Percentiles rank a stretch among this genome's conserved stretches.
phyloP scores from a whole-genome alignment of 2,888 invertebrate species.

The Scotopteryx bipunctaria region DNA sequence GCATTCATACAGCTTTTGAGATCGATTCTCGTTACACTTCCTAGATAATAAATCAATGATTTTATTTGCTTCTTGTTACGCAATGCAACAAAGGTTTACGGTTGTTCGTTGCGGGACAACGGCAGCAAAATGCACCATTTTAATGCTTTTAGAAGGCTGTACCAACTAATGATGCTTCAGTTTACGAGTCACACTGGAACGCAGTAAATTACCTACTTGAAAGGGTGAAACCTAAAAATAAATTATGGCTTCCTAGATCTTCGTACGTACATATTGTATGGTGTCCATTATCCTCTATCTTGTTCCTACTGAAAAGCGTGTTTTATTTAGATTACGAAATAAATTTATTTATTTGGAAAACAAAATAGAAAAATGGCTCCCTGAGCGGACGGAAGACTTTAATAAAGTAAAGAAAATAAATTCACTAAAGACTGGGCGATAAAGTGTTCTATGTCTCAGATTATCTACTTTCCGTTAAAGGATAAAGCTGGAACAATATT shows the following conservation, averaged over 20 bases:
- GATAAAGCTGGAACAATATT: too few relatives aligned
- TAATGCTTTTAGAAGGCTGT: constrained; percentile 11
- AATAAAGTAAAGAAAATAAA: too few relatives aligned
- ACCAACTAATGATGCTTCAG: background rate
- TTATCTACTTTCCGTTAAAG: too few relatives aligned
- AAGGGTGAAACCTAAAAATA: background rate
- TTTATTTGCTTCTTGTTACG: constrained; percentile 53
- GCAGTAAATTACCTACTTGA: background rate
- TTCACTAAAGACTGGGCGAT: too few relatives aligned
- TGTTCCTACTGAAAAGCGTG: too few relatives aligned
- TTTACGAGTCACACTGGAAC: too few relatives aligned
- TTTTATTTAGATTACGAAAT: too few relatives aligned
- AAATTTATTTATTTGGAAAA: too few relatives aligned
- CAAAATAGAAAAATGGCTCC: too few relatives aligned
- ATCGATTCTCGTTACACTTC: constrained; percentile 11
- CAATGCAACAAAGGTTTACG: constrained; percentile 8
- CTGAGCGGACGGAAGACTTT: too few relatives aligned
- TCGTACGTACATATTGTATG: background rate
- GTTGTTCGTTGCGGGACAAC: background rate
- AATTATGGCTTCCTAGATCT: background rate
- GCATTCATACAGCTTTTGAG: background rate
- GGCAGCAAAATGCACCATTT: constrained; percentile 33
- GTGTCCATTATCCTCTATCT: too few relatives aligned
- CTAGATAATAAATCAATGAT: constrained; percentile 55
- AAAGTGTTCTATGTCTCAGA: too few relatives aligned